A percentile compares a stretch with the other conserved stretches of the same genome.
Evolutionary conservation across 2,113 vertebrate genomes (phyloP).

Genomic region (Lontra canadensis): DNA sequence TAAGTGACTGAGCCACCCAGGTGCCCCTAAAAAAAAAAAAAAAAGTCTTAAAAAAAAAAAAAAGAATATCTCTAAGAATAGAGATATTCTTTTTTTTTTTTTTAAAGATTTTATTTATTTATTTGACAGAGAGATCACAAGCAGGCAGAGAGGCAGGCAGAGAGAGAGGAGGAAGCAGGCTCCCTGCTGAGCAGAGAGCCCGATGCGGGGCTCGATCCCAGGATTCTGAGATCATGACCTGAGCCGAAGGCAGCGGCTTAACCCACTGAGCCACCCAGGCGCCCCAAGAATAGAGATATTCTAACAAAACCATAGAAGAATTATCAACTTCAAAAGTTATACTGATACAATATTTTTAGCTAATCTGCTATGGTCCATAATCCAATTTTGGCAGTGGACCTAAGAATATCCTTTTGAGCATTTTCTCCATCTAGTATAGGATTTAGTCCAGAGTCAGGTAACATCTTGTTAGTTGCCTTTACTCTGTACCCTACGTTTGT

Average conservation of each 20-base stretch:
- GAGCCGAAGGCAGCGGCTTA: no score
- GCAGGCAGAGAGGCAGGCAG: no score
- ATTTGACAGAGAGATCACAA: no score
- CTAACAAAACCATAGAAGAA: conserved; percentile 31
- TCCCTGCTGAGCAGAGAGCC: no score
- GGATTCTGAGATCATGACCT: no score
- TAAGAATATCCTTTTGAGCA: neutral
- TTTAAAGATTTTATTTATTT: no score
- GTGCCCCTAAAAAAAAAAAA: neutral
- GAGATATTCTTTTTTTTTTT: neutral
- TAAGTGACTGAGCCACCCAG: no score
- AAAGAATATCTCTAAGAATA: no score
- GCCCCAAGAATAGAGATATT: neutral
- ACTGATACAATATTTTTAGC: neutral
- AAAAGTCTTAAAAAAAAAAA: neutral
- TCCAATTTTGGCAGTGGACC: neutral
- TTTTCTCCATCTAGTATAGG: neutral
- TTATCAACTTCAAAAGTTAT: neutral
- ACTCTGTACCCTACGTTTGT: neutral
- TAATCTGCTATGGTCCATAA: neutral
- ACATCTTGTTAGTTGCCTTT: neutral
- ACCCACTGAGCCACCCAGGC: no score
- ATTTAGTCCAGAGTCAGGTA: neutral
- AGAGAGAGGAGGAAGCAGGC: no score
- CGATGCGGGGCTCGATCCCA: no score